Evolutionary conservation across 2,888 invertebrate genomes (phyloP).

Genomic region (Andrena chrysosceles): DNA sequence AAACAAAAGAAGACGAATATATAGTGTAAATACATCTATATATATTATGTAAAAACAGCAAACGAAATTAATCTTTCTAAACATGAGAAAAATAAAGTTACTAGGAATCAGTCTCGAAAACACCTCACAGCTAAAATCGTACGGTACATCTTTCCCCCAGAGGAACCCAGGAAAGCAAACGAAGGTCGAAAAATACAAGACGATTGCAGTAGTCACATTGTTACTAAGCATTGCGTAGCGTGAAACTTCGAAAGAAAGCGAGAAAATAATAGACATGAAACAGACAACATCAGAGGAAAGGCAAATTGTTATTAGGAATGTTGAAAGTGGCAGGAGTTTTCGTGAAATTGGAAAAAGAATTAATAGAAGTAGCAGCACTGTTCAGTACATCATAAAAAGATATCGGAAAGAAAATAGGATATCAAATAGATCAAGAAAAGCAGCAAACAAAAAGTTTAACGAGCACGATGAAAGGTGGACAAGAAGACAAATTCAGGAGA

Average conservation of each 20-base stretch:
- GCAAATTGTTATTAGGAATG: conserved; percentile 1
- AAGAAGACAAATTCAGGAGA: neutral
- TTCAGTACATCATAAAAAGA: conserved; percentile 5
- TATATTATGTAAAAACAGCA: neutral
- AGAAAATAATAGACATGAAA: too few relatives aligned
- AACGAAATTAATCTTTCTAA: neutral
- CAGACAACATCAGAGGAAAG: neutral
- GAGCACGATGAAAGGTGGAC: conserved; percentile 6
- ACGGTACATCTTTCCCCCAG: neutral
- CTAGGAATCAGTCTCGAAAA: too few relatives aligned
- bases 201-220: too few relatives aligned
- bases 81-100: neutral
- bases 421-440: conserved; percentile 2
- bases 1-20: neutral
- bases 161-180: too few relatives aligned
- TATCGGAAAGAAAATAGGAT: neutral
- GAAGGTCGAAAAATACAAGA: too few relatives aligned
- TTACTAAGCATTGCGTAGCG: too few relatives aligned
- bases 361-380: neutral
- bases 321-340: conserved; percentile 2
- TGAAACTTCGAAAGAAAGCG: too few relatives aligned
- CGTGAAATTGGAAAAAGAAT: conserved; percentile 1
- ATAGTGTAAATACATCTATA: neutral
- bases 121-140: neutral
- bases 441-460: neutral